These are phyloP conservation scores for Podiceps cristatus DNA, from an alignment of 2,113 vertebrate genomes.

Conservation along the genomic window DNA sequence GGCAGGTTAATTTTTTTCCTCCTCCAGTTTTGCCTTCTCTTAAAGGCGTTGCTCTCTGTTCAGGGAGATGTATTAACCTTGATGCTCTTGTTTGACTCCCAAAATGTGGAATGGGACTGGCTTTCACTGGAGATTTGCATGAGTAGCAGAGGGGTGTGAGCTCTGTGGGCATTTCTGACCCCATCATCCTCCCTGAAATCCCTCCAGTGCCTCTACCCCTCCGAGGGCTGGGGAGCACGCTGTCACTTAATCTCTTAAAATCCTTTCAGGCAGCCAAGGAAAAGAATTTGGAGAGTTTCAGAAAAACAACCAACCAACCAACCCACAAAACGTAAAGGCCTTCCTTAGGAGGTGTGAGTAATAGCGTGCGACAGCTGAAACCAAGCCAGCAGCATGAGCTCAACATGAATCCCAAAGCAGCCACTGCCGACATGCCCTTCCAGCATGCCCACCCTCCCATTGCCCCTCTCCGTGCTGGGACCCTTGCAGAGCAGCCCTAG, in stretches of 20 bases:
- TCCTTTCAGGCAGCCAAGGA: neutral
- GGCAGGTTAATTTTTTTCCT: neutral
- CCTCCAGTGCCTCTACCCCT: rapidly evolving
- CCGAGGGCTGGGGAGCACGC: rapidly evolving
- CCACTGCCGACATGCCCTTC: rapidly evolving
- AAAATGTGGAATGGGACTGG: neutral
- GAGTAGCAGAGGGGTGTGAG: neutral
- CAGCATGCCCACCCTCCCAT: neutral
- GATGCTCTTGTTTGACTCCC: neutral
- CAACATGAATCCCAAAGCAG: rapidly evolving
- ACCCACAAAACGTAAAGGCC: neutral
- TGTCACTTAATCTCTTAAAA: neutral
- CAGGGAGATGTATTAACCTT: neutral
- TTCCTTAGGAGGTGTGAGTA: neutral
- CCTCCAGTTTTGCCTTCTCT: neutral
- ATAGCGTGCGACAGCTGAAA: neutral
- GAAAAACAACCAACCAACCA: too few relatives aligned
- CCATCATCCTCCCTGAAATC: neutral
- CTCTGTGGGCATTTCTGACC: neutral
- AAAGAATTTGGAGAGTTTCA: neutral
- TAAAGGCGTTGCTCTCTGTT: neutral
- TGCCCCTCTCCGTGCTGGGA: rapidly evolving
- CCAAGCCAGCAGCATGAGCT: neutral
- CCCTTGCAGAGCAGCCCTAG: neutral
- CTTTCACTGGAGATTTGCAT: neutral